Evolutionary conservation across 2,113 vertebrate genomes (phyloP).

Genomic region (Choloepus hoffmanni): DNA sequence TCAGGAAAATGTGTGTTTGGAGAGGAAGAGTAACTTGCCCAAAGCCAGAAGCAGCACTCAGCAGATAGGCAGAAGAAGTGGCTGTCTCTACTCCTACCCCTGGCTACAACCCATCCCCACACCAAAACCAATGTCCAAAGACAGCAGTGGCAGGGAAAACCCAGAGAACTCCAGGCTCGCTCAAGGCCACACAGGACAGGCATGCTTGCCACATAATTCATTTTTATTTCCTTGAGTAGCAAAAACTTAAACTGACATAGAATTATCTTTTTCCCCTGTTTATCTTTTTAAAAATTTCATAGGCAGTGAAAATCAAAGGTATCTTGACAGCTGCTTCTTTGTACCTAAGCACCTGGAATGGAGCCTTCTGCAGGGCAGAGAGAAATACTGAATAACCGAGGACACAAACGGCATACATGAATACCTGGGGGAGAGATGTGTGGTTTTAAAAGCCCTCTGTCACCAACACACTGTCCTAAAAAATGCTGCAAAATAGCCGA

Average conservation of each 20-base stretch:
- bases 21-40: not conserved
- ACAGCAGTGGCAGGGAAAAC: not conserved
- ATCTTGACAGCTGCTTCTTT: not conserved
- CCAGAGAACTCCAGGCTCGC: not conserved
- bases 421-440: rapidly evolving
- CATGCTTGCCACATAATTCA: not conserved
- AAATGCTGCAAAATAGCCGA: not conserved
- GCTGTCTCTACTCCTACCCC: too few species aligned
- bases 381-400: not conserved
- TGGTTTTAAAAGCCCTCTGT: not conserved
- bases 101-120: rapidly evolving
- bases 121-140: not conserved
- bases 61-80: not conserved
- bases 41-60: not conserved
- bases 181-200: not conserved
- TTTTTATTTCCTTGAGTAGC: not conserved
- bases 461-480: not conserved
- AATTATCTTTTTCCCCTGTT: not conserved
- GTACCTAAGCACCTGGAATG: not conserved
- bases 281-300: not conserved
- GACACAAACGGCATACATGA: not conserved
- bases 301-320: not conserved
- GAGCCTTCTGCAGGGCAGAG: not conserved
- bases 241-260: not conserved
- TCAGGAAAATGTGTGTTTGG: not conserved